phyloP scores from a whole-genome alignment of 2,113 vertebrate species.

The Hippotragus niger region DNA sequence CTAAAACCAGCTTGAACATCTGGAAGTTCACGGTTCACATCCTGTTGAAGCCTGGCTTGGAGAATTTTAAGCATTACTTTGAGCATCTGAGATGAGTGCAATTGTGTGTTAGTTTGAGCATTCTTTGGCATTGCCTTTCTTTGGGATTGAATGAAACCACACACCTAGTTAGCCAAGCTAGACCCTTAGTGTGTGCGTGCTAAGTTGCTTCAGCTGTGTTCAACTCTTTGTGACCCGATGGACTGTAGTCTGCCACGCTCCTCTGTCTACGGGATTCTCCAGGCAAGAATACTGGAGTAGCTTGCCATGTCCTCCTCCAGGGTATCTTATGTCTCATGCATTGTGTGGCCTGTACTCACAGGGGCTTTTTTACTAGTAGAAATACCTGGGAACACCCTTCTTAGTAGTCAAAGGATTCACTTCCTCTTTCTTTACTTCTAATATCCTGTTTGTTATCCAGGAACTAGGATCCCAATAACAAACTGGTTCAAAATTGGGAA shows the following conservation, averaged over 20 bases:
- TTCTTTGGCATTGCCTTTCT: neutral
- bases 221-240: accelerated
- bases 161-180: neutral
- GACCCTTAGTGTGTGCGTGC: neutral
- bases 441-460: neutral
- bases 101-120: neutral
- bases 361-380: neutral
- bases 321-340: neutral
- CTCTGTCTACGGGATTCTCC: neutral
- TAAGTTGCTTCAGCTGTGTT: neutral
- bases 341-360: accelerated
- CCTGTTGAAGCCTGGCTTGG: neutral
- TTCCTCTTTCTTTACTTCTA: neutral
- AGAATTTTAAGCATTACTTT: neutral
- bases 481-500: neutral
- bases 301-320: neutral
- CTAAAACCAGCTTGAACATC: neutral
- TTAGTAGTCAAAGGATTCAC: neutral
- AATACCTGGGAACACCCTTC: neutral
- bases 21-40: neutral
- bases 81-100: neutral
- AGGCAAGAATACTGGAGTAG: neutral
- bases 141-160: neutral
- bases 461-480: neutral
- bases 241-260: neutral